These are phyloP conservation scores for Meriones psammophilus DNA, from an alignment of 2,797 vertebrate species.

Conservation along the genomic window DNA sequence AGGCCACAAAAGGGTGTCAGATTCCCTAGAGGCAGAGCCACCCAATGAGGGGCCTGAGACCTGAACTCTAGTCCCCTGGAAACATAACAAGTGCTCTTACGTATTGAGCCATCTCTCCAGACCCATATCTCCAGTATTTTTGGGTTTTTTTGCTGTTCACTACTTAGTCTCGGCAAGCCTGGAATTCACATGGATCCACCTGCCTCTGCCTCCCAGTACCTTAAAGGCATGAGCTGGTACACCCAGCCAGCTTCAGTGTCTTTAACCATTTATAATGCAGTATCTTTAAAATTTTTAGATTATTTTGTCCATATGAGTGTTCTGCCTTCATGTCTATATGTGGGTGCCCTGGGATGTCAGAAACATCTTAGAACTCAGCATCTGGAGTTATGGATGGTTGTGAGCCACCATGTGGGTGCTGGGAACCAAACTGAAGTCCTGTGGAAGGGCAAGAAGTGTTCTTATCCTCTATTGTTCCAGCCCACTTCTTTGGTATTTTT, in stretches of 20 bases:
- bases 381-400: not conserved
- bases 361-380: not conserved
- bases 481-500: not conserved
- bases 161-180: not conserved
- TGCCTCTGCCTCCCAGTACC: not conserved
- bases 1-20: not conserved
- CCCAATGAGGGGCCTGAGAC: not conserved
- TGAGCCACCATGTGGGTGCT: not conserved
- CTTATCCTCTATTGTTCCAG: not conserved
- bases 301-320: not conserved
- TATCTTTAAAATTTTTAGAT: not conserved
- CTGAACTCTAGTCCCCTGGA: not conserved
- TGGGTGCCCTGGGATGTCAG: not conserved
- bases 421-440: not conserved
- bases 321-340: not conserved
- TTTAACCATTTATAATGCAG: not conserved
- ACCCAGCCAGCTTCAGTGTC: not conserved
- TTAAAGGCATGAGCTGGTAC: not conserved
- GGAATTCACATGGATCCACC: not conserved
- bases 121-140: not conserved
- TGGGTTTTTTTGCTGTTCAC: not conserved
- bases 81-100: not conserved
- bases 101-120: not conserved
- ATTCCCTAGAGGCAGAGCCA: not conserved
- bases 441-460: not conserved